phyloP scores from a whole-genome alignment of 2,797 vertebrate genomes.

The Xenopus petersii region DNA sequence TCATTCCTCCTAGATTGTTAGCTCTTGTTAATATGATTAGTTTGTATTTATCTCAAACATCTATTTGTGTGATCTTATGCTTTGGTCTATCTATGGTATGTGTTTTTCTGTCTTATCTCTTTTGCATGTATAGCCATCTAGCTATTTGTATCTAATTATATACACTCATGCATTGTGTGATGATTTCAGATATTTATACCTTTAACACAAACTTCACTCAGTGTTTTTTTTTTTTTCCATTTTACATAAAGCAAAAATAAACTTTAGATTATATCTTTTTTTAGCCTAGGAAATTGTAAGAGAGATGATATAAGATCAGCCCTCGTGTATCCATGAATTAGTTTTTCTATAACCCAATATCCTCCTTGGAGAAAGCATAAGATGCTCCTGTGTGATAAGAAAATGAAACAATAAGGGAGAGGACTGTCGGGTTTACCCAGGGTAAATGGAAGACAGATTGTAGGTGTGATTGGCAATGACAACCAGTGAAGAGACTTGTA shows the following conservation, averaged over 20 bases:
- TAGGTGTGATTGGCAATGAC: conserved; percentile 62
- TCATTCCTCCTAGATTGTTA: too few relatives aligned
- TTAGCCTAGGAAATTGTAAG: neutral
- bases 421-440: conserved; percentile 59
- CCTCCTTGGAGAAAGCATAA: conserved; percentile 42
- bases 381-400: conserved; percentile 64
- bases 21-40: too few relatives aligned
- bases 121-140: too few relatives aligned
- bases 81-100: too few relatives aligned
- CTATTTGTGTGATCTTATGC: too few relatives aligned
- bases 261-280: conserved; percentile 11
- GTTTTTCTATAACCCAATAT: conserved; percentile 7
- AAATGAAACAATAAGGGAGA: conserved; percentile 60
- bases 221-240: too few relatives aligned
- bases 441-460: conserved; percentile 79
- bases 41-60: too few relatives aligned
- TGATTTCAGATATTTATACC: too few relatives aligned
- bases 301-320: neutral
- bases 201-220: too few relatives aligned
- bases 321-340: neutral
- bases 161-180: too few relatives aligned
- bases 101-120: too few relatives aligned
- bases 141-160: too few relatives aligned
- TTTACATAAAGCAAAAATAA: conserved; percentile 1
- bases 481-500: conserved; percentile 67